phyloP scores from a whole-genome alignment of 2,888 invertebrate species.

The Myopa testacea region DNA sequence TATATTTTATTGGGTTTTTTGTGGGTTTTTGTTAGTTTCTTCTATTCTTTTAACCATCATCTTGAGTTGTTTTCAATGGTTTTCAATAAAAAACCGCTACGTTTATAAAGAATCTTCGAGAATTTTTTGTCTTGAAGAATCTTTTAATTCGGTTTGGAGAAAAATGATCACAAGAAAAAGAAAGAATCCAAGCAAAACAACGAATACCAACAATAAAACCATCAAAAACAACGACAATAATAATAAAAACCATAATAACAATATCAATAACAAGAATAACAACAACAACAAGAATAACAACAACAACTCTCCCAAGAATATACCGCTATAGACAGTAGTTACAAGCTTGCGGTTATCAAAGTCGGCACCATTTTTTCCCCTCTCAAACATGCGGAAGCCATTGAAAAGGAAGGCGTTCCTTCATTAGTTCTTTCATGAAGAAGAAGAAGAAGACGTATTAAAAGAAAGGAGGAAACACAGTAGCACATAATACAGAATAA shows the following conservation, averaged over 20 bases:
- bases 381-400: conserved; percentile 10
- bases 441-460: neutral
- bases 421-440: neutral
- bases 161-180: no score
- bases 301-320: neutral
- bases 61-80: no score
- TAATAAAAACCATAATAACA: neutral
- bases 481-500: neutral
- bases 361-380: neutral
- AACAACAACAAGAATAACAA: neutral
- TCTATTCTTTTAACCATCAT: no score
- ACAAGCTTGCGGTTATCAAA: neutral
- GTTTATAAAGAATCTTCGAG: no score
- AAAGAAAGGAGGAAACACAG: neutral
- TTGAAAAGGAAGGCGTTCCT: conserved; percentile 22
- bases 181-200: neutral
- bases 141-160: no score
- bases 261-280: neutral
- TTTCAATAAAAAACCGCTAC: no score
- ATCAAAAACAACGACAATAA: neutral
- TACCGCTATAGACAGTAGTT: neutral
- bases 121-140: no score
- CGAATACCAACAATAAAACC: neutral
- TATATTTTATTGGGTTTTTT: no score
- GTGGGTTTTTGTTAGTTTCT: no score